Conservation (phyloP, 2,797 vertebrate species). For the Amniataba percoides region DNA sequence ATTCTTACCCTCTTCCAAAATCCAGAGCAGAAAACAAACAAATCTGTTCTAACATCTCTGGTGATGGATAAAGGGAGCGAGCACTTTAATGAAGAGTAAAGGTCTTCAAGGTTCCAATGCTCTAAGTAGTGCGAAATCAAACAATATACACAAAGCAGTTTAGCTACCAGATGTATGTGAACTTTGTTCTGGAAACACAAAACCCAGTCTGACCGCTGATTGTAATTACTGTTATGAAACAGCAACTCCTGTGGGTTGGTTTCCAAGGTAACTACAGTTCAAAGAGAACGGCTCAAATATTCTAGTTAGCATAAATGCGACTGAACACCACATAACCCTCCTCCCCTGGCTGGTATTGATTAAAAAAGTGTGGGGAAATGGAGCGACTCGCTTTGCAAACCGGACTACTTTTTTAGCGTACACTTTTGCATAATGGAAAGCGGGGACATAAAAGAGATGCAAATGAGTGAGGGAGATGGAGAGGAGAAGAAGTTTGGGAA, state of each 20-base stretch:
- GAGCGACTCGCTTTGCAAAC: constrained; percentile 63
- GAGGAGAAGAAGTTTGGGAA: constrained; percentile 66
- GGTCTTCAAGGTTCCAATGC: constrained; percentile 34
- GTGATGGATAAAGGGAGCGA: constrained; percentile 1
- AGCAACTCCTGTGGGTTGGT: constrained; percentile 68
- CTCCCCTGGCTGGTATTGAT: constrained; percentile 74
- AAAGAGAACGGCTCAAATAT: constrained; percentile 75
- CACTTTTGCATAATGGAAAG: constrained; percentile 77
- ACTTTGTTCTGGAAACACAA: constrained; percentile 60
- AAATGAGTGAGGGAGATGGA: constrained; percentile 71
- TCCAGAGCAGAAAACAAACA: constrained; percentile 44
- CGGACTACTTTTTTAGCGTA: constrained; percentile 64
- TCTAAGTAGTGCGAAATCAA: constrained; percentile 27
- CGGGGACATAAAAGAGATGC: constrained; percentile 81
- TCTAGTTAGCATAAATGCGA: constrained; percentile 75
- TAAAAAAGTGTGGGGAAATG: constrained; percentile 73
- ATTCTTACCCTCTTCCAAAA: constrained; percentile 30
- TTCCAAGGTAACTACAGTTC: constrained; percentile 82
- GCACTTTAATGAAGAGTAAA: constrained; percentile 36
- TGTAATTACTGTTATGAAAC: constrained; percentile 73
- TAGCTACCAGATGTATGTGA: constrained; percentile 33
- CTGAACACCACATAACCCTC: constrained; percentile 60
- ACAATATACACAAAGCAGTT: constrained; percentile 29
- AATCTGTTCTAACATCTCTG: constrained; percentile 31
- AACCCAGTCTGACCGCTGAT: constrained; percentile 65